Percentiles rank a stretch among this genome's conserved stretches.
phyloP scores from a whole-genome alignment of 2,113 vertebrate species.

The Anser brachyrhynchus region DNA sequence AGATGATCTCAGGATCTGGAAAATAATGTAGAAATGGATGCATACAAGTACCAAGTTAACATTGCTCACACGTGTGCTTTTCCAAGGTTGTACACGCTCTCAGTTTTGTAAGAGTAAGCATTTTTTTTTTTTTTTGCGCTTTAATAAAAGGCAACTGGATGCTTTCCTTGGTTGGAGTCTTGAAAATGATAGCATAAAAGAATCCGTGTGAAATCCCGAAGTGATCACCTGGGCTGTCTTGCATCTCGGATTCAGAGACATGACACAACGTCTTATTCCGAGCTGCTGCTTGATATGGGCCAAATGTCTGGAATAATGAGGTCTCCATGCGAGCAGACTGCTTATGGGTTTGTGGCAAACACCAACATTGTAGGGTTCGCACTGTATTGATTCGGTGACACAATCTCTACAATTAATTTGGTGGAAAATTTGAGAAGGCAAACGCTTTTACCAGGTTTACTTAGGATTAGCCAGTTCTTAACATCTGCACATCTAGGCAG shows the following conservation, averaged over 20 bases:
- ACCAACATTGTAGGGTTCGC: neutral
- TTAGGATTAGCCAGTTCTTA: constrained; percentile 6
- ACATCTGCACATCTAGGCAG: constrained; percentile 1
- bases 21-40: rapidly evolving
- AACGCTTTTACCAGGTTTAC: neutral
- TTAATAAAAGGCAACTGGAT: neutral
- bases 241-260: neutral
- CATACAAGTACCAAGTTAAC: neutral
- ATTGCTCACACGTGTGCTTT: neutral
- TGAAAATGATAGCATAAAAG: neutral
- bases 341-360: neutral
- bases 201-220: neutral
- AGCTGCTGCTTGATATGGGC: neutral
- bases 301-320: neutral
- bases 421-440: neutral
- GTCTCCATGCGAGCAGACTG: neutral
- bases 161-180: neutral
- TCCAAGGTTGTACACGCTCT: neutral
- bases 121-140: neutral
- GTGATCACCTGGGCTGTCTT: neutral
- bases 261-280: neutral
- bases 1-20: neutral
- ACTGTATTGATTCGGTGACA: neutral
- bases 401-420: neutral
- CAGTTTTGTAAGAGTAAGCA: neutral